Evolutionary conservation across 2,113 vertebrate species (phyloP).

Genomic region (Tylochromis polylepis): DNA sequence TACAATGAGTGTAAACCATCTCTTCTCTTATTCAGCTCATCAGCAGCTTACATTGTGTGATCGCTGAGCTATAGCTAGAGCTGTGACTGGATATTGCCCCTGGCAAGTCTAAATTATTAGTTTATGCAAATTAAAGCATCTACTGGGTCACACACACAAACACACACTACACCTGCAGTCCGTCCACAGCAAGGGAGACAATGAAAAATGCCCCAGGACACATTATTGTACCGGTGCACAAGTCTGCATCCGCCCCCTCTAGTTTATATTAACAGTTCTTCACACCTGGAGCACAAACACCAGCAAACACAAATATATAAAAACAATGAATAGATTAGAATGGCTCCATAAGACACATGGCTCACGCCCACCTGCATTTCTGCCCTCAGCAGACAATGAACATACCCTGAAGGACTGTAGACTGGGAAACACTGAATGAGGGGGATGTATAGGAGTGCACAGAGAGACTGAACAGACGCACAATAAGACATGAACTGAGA

Average conservation of each 20-base stretch:
- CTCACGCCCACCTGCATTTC: slow-evolving; percentile 27
- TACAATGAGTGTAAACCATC: neutral
- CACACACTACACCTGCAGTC: slow-evolving; percentile 23
- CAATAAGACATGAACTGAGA: neutral
- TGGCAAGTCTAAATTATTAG: slow-evolving; percentile 4
- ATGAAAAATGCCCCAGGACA: slow-evolving; percentile 21
- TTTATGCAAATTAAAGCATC: slow-evolving; percentile 35
- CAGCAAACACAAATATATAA: neutral
- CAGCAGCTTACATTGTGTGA: neutral
- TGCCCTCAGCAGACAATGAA: slow-evolving; percentile 49
- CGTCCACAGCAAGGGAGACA: slow-evolving; percentile 18
- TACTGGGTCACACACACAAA: neutral
- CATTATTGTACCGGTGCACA: neutral
- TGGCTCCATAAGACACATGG: neutral
- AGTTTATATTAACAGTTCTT: neutral
- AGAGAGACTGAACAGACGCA: neutral
- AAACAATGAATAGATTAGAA: neutral
- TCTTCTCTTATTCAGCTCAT: neutral
- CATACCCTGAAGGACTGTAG: neutral
- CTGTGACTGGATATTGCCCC: neutral
- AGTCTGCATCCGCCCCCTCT: neutral
- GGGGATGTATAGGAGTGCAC: neutral
- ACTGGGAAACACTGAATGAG: neutral
- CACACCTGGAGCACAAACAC: slow-evolving; percentile 5
- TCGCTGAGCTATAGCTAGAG: neutral